Evolutionary conservation across 2,113 vertebrate genomes (phyloP).

Genomic region (Procapra przewalskii): DNA sequence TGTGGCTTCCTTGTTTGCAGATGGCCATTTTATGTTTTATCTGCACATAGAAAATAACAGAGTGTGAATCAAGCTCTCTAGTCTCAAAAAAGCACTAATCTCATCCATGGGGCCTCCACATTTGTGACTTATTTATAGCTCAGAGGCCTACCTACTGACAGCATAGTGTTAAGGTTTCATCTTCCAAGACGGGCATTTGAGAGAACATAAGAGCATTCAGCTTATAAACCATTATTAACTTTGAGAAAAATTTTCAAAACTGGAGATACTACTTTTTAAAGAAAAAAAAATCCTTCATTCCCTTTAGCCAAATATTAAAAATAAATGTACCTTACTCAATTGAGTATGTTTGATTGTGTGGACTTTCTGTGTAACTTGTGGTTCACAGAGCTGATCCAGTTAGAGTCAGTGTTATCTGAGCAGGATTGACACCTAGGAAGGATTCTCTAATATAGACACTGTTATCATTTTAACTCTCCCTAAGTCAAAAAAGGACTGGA

Average conservation of each 20-base stretch:
- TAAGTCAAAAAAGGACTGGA: neutral
- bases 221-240: neutral
- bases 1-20: neutral
- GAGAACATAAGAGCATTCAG: neutral
- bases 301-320: neutral
- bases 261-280: neutral
- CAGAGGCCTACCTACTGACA: neutral
- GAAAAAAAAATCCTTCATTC: neutral
- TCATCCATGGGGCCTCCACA: rapidly evolving
- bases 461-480: neutral
- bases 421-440: neutral
- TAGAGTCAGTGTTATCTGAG: neutral
- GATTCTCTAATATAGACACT: neutral
- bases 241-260: neutral
- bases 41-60: neutral
- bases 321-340: neutral
- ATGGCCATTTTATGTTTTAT: neutral
- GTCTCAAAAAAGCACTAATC: neutral
- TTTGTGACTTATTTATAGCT: neutral
- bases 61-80: neutral
- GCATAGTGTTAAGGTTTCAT: neutral
- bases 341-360: neutral
- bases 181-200: neutral
- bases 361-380: neutral
- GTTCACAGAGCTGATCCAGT: neutral